Evolutionary conservation across 2,113 vertebrate species (phyloP), one percentile per base, ranked within the genome.

Genomic region (Bambusicola thoracicus): DNA sequence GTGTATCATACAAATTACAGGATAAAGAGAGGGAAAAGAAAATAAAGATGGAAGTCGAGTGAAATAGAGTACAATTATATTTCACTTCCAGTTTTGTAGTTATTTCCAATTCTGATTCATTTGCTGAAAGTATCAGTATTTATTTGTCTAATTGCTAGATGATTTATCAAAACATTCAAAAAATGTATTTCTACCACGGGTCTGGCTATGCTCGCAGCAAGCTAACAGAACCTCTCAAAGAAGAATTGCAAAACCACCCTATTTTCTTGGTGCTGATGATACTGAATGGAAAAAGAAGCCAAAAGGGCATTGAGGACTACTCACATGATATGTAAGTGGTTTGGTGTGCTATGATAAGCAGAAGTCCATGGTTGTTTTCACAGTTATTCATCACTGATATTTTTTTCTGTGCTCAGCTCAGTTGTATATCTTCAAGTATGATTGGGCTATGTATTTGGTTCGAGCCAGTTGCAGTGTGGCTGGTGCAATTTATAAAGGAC

Each of bases 251-350:
- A 56, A 63, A 38, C 2, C 8, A 40, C 13, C 4, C 2, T 20
- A 0, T 65, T 22, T 61, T 61, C 20, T 22, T 63, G 5, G 4
- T 88, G 22, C 5, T 40, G 3, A 12, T 67, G 27, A 18, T 46
- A 49, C 6, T 13, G n/a, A 44, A 6, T 0, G 6, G 18, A 13
- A 65, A 32, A 68, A 21, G 30, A 6, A 46, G 15, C 3, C 15
- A 20, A 13, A 63, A 9, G 6, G 15, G 0, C 1, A 24, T 2
- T 6, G 10, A 36, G 14, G 2, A 22, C 7, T 3, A 10, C 20
- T 43, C 4, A 7, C 32, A 27, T 8, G 22, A 5, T 13, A 4
- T 49, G 2, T 7, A 62, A 20, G 5, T 61, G 3, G 8, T 43
- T 41, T 2, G 15, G 25, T 29, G 19, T 67, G 8, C 10, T 36